These are phyloP conservation scores for Trematocara macrostoma DNA, from an alignment of 2,113 vertebrate species.

Conservation along the genomic window DNA sequence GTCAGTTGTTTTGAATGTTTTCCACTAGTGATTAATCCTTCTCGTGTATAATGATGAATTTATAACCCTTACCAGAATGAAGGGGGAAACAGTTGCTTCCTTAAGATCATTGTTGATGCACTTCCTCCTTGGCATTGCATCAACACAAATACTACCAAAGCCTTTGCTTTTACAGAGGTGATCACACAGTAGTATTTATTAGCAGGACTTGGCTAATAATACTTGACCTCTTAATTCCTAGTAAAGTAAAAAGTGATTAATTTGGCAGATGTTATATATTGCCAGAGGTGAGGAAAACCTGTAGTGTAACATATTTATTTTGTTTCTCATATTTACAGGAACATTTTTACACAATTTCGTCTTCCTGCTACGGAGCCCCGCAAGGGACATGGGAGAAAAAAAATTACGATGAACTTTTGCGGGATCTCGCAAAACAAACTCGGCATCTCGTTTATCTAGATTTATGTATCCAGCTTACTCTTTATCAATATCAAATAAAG, in stretches of 20 bases:
- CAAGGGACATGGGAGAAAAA: no score
- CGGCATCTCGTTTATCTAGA: no score
- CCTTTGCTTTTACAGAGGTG: background rate
- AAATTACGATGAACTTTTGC: no score
- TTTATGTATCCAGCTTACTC: no score
- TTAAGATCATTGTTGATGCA: background rate
- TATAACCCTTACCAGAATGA: background rate
- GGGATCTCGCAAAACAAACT: no score
- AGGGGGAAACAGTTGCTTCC: background rate
- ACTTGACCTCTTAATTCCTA: background rate
- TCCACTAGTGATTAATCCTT: background rate
- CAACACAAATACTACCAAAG: background rate
- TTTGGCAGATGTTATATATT: background rate
- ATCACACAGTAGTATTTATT: background rate
- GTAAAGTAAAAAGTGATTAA: background rate
- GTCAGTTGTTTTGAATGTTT: background rate
- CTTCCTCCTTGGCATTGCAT: background rate
- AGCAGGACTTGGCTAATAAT: background rate
- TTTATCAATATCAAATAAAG: no score
- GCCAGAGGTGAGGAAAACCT: background rate
- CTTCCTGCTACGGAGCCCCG: no score
- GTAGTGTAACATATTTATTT: background rate
- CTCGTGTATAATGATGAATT: background rate
- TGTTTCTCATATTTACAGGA: background rate
- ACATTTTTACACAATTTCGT: background rate